A percentile compares a stretch with the other conserved stretches of the same genome.
Conservation (phyloP, 2,113 vertebrate species). For the Hoplias malabaricus region DNA sequence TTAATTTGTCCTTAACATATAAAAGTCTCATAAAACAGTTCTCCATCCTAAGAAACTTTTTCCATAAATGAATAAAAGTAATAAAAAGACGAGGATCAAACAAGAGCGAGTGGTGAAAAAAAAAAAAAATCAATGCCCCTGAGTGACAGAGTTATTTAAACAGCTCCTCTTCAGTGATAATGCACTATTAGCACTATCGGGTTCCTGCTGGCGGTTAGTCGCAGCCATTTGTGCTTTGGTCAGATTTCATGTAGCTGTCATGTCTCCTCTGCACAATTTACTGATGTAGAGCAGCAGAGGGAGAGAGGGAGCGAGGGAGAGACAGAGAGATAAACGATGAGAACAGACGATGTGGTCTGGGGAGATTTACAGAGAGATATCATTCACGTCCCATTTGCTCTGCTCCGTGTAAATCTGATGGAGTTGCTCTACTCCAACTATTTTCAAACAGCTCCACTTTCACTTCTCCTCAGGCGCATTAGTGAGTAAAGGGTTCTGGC, state of each 20-base stretch:
- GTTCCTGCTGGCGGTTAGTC: conserved; percentile 39
- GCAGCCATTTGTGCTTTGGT: conserved; percentile 32
- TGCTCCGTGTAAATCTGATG: not conserved
- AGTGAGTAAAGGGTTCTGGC: not conserved
- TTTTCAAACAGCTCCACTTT: not conserved
- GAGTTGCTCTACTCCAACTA: not conserved
- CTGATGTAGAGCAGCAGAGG: conserved; percentile 20
- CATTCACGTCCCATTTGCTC: not conserved
- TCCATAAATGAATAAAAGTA: too few species aligned
- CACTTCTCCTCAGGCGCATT: not conserved
- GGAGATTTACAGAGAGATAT: conserved; percentile 13
- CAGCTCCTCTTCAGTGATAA: conserved; percentile 35
- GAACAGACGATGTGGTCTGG: conserved; percentile 29
- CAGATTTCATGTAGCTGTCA: conserved; percentile 55
- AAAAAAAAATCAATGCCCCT: conserved; percentile 25
- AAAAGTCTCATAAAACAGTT: too few species aligned
- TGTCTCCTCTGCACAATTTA: conserved; percentile 52
- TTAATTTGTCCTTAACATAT: too few species aligned
- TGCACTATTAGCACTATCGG: conserved; percentile 41
- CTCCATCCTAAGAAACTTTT: too few species aligned
- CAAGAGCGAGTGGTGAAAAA: too few species aligned
- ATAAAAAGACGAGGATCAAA: too few species aligned
- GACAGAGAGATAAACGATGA: conserved; percentile 27
- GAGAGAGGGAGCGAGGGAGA: too few species aligned
- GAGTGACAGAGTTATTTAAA: conserved; percentile 46